Base-by-base conservation (phyloP, 2,797 vertebrate species). In the Siniperca undulata region DNA sequence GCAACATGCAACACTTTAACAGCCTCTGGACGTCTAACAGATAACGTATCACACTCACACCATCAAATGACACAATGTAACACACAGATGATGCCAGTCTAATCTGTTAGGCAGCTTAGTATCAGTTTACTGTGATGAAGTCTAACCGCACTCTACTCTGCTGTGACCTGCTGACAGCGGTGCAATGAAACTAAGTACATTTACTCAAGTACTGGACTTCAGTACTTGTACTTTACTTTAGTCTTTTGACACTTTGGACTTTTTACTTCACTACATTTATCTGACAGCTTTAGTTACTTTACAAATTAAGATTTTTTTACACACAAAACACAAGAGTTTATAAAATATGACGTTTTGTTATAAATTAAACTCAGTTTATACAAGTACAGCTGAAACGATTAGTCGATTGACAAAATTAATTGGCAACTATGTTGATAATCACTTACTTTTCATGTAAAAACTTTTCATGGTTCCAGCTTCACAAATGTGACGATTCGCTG, bases 31-130 rank as follows among this genome's bases (percentile, higher is more conserved):
- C 59, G 7, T 68, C 27, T 48, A n/a, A 70, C 70, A 48, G 46
- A 77, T 22, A 42, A 50, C 60, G 27, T 22, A 42, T 42, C 24
- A 38, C 20, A n/a, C 46, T 60, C 34, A 58, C 81, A 70, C 30
- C 58, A 34, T 73, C 61, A 82, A 77, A 74, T 77, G 70, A 70
- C 77, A 78, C 48, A 67, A 67, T 44, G 62, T 56, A 20, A 3
- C 80, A 46, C 48, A 17, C 44, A 46, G 65, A 44, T 22, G 19
- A 53, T 38, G 50, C 4, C 67, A 9, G 34, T 81, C 14, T 83
- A 80, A 88, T 86, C 84, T 81, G 75, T 78, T 68, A 67, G 68
- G 72, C 74, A 70, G 88, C 68, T 88, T 69, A 86, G 70, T 58
- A 53, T 82, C 81, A 67, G 46, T 84, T 80, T 1, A 72, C 79